phyloP scores from a whole-genome alignment of 2,797 vertebrate species.

The Sylvilagus floridanus region DNA sequence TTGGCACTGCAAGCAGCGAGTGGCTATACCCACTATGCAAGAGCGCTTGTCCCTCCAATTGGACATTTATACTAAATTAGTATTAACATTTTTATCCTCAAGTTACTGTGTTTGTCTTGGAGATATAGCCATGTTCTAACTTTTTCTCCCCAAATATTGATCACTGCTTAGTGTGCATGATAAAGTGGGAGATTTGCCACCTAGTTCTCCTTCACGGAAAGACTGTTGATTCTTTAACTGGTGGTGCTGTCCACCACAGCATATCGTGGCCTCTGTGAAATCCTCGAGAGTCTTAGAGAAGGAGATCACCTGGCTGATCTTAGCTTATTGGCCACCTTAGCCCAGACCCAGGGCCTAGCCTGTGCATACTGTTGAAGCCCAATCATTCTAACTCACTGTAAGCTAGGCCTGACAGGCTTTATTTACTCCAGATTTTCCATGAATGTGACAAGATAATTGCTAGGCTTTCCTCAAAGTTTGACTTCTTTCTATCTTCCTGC shows the following conservation, averaged over 20 bases:
- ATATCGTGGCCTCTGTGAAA: neutral
- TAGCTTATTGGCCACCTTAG: neutral
- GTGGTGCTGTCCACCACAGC: no score
- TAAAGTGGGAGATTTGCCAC: neutral
- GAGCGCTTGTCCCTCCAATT: no score
- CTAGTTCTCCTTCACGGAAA: neutral
- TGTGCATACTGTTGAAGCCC: neutral
- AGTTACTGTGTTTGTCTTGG: neutral
- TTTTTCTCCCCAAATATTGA: neutral
- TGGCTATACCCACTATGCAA: no score
- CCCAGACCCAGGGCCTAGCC: neutral
- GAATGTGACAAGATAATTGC: neutral
- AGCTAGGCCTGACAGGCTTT: neutral
- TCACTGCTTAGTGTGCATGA: neutral
- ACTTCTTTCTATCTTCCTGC: neutral
- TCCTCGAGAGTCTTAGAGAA: neutral
- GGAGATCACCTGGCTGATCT: neutral
- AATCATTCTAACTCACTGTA: neutral
- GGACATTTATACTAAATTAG: neutral
- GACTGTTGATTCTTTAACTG: rapidly evolving
- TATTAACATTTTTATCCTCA: neutral
- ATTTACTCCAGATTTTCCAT: neutral
- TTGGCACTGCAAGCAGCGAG: no score
- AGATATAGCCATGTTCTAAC: neutral
- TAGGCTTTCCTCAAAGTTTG: neutral